phyloP scores from a whole-genome alignment of 1,140 invertebrate genomes.

The Armadillidium nasatum region DNA sequence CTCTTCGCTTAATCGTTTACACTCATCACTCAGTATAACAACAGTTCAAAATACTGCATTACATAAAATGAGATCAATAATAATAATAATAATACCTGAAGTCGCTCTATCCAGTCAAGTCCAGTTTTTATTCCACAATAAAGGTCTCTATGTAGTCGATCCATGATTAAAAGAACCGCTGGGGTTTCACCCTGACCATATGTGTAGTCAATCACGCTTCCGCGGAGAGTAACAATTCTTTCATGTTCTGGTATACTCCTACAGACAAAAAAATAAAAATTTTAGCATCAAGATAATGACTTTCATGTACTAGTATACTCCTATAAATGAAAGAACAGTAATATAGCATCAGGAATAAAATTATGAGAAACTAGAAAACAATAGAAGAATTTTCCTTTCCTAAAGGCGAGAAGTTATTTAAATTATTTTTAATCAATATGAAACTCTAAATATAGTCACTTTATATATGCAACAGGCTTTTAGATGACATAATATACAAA shows the following conservation, averaged over 20 bases:
- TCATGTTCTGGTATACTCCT: constrained; percentile 80
- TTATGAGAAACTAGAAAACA: no score
- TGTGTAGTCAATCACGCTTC: constrained; percentile 76
- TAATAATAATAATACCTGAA: constrained; percentile 51
- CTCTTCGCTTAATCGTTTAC: no score
- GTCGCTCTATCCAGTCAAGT: constrained; percentile 62
- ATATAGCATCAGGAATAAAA: neutral
- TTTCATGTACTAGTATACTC: no score
- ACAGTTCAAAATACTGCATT: constrained; percentile 6
- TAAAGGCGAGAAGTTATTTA: no score
- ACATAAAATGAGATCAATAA: no score
- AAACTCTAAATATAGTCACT: no score
- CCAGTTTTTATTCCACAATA: constrained; percentile 71
- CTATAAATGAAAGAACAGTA: neutral
- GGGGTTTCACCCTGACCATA: constrained; percentile 55
- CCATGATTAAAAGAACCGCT: constrained; percentile 50
- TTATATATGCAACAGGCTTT: no score
- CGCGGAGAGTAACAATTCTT: constrained; percentile 70
- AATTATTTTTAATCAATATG: no score
- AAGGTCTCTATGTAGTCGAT: constrained; percentile 66
- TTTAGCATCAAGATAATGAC: no score
- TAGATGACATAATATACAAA: no score
- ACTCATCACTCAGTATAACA: neutral
- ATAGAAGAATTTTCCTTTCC: no score
- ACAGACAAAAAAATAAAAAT: constrained; percentile 27